These are phyloP conservation scores for Acrocephalus kingi DNA, from an alignment of 2,113 vertebrate species.

Conservation along the genomic window DNA sequence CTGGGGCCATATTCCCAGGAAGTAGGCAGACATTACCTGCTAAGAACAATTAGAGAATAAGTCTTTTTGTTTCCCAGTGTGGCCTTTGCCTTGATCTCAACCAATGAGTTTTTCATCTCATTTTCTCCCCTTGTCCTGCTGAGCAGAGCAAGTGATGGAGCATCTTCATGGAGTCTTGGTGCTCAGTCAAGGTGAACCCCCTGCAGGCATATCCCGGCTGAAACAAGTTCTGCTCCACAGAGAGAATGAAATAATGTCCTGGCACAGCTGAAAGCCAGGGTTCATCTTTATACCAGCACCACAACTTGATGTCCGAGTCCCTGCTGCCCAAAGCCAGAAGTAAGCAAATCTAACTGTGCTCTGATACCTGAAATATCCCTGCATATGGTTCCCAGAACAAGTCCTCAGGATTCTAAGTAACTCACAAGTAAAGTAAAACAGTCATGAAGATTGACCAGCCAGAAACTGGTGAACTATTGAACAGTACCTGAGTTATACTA, in stretches of 20 bases:
- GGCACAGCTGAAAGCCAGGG: not conserved
- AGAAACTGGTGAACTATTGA: not conserved
- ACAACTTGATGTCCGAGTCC: not conserved
- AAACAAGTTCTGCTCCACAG: not conserved
- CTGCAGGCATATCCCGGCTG: not conserved
- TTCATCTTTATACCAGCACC: not conserved
- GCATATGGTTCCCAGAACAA: not conserved
- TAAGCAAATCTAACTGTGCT: not conserved
- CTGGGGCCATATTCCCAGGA: not conserved
- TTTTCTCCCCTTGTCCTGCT: not conserved
- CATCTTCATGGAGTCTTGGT: not conserved
- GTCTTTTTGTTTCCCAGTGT: rapidly evolving
- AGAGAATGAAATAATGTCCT: not conserved
- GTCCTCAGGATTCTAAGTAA: not conserved
- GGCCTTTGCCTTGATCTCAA: not conserved
- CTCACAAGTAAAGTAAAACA: not conserved
- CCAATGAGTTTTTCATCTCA: not conserved
- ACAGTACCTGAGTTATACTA: not conserved
- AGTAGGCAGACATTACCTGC: not conserved
- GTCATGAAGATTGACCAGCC: not conserved
- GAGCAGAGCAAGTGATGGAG: not conserved
- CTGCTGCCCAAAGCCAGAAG: not conserved
- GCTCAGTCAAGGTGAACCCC: not conserved
- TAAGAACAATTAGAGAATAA: not conserved
- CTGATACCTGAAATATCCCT: rapidly evolving